phyloP scores from a whole-genome alignment of 30 jellyfish, hydroid and myxozoan species.

The Turritopsis rubra region DNA sequence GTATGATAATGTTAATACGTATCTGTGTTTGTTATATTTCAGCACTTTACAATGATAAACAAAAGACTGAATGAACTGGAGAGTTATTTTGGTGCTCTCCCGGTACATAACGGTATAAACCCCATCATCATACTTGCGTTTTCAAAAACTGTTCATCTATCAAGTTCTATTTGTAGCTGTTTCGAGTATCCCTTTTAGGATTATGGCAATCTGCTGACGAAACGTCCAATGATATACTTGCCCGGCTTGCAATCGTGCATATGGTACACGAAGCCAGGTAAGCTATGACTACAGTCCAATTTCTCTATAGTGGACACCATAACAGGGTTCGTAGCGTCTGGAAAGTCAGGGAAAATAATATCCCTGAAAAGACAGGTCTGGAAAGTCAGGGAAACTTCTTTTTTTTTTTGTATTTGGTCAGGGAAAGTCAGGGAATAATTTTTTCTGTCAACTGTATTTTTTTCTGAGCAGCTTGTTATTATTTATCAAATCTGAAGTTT shows the following conservation, averaged over 20 bases:
- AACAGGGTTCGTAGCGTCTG: too few species aligned
- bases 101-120: slow-evolving; percentile 8
- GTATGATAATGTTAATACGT: too few species aligned
- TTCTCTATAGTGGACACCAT: background rate
- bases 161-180: background rate
- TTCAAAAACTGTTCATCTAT: background rate
- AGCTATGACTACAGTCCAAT: background rate
- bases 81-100: slow-evolving; percentile 6
- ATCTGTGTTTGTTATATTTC: too few species aligned
- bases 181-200: background rate
- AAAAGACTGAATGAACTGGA: background rate
- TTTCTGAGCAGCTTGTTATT: too few species aligned
- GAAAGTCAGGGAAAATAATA: too few species aligned
- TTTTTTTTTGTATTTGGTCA: too few species aligned
- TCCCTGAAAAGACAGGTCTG: too few species aligned
- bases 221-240: slow-evolving; percentile 11
- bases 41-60: slow-evolving; percentile 2
- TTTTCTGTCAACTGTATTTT: too few species aligned
- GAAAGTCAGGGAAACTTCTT: too few species aligned
- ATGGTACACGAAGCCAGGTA: slow-evolving; percentile 21
- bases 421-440: too few species aligned
- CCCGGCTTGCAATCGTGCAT: slow-evolving; percentile 5
- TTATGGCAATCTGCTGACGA: slow-evolving; percentile 16
- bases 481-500: too few species aligned
- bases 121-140: background rate